phyloP scores from a whole-genome alignment of 2,888 invertebrate species.

The Dasypogon diadema region DNA sequence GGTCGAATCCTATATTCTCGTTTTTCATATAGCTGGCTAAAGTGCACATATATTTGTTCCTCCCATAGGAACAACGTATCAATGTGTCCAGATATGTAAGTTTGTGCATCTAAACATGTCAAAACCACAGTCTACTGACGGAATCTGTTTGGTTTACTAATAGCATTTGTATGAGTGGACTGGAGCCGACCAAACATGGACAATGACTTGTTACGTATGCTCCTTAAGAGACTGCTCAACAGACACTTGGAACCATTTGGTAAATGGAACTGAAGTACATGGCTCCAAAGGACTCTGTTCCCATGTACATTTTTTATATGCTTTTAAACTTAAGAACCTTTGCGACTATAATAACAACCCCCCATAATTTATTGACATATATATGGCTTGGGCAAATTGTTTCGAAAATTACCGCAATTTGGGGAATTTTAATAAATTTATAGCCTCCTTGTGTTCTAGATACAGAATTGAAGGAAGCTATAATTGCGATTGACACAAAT shows the following conservation, averaged over 20 bases:
- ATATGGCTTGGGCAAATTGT: slow-evolving; percentile 2
- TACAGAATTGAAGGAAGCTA: too few relatives aligned
- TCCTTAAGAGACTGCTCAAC: slow-evolving; percentile 2
- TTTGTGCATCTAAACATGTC: slow-evolving; percentile 24
- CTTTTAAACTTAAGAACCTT: slow-evolving; percentile 14
- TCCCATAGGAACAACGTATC: background rate
- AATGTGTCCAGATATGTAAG: slow-evolving; percentile 8
- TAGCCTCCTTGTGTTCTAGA: background rate
- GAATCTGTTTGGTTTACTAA: slow-evolving; percentile 27
- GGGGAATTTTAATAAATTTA: slow-evolving; percentile 33
- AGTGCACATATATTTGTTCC: background rate
- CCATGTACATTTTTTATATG: slow-evolving; percentile 39
- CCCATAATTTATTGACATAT: slow-evolving; percentile 9
- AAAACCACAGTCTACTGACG: slow-evolving; percentile 31
- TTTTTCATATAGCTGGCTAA: slow-evolving; percentile 5
- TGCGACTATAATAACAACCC: slow-evolving; percentile 18
- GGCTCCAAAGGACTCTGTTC: background rate
- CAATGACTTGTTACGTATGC: slow-evolving; percentile 7
- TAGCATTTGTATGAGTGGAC: slow-evolving; percentile 7
- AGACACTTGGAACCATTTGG: slow-evolving; percentile 14
- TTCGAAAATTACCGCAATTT: slow-evolving; percentile 25
- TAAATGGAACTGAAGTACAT: background rate
- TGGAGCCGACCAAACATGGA: slow-evolving; percentile 17
- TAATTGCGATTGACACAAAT: too few relatives aligned
- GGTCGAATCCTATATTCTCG: slow-evolving; percentile 30